Evolutionary conservation across 1,140 invertebrate species (phyloP).

Genomic region (Metopolophium dirhodum): DNA sequence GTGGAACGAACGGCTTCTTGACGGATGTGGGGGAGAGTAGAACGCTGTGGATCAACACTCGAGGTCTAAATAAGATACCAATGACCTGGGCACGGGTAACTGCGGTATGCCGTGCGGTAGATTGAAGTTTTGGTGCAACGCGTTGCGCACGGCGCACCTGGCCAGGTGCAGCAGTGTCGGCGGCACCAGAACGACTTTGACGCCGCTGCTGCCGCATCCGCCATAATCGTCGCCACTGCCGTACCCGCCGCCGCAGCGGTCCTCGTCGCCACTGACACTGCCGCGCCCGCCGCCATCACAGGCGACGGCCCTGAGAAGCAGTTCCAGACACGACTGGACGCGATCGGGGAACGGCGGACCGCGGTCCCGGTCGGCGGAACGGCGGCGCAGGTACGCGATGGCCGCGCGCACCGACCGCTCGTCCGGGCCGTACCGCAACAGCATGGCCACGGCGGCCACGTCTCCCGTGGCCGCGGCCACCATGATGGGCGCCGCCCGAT

Average conservation of each 20-base stretch:
- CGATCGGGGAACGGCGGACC: background rate
- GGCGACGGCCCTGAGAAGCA: constrained; percentile 14
- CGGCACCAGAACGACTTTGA: constrained; percentile 34
- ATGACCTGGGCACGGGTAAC: constrained; percentile 69
- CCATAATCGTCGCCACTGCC: background rate
- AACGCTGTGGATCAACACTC: background rate
- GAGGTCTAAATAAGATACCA: constrained; percentile 77
- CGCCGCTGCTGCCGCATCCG: constrained; percentile 59
- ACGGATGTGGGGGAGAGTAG: background rate
- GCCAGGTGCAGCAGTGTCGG: constrained; percentile 63
- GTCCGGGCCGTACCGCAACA: constrained; percentile 74
- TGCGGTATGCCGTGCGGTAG: constrained; percentile 75
- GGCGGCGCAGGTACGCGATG: constrained; percentile 62
- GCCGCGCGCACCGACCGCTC: constrained; percentile 64
- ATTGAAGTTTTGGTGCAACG: constrained; percentile 71
- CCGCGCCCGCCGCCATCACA: background rate
- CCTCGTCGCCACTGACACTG: constrained; percentile 62
- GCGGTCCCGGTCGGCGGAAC: constrained; percentile 64
- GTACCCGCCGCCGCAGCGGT: background rate
- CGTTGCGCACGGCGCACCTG: constrained; percentile 72
- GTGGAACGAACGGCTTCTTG: no score
- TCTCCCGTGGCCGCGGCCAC: constrained; percentile 75
- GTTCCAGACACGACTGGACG: constrained; percentile 30
- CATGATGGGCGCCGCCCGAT: constrained; percentile 71
- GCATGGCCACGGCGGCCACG: constrained; percentile 75